Conservation (phyloP, 2,797 vertebrate genomes). For the Karalla daura region DNA sequence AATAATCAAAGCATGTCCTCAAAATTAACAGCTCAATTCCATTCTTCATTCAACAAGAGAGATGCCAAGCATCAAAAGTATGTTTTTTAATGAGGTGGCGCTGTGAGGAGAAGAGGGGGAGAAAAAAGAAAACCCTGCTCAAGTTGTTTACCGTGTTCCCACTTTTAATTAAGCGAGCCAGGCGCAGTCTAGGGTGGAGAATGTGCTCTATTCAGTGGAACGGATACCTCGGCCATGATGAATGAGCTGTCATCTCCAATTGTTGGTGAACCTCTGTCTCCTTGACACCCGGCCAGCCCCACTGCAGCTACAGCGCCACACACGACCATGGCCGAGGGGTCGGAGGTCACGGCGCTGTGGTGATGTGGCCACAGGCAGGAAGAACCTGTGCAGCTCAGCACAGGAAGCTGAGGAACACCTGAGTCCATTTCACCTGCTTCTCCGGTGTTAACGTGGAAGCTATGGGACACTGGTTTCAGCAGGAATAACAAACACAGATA, state of each 20-base stretch:
- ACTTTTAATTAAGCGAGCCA: conserved; percentile 73
- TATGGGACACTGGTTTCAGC: too few species aligned
- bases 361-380: conserved; percentile 23
- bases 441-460: too few species aligned
- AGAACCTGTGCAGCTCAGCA: too few species aligned
- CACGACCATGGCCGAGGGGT: conserved; percentile 39
- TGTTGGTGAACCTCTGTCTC: conserved; percentile 74
- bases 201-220: conserved; percentile 73
- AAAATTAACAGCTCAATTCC: conserved; percentile 47
- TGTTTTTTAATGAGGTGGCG: conserved; percentile 42
- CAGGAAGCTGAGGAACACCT: too few species aligned
- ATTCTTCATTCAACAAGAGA: conserved; percentile 29
- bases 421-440: too few species aligned
- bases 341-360: conserved; percentile 50
- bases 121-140: conserved; percentile 37
- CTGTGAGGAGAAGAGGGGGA: background rate
- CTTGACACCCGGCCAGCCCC: conserved; percentile 62
- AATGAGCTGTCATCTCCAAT: conserved; percentile 84
- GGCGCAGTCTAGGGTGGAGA: conserved; percentile 65
- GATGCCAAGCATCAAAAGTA: conserved; percentile 48
- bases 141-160: conserved; percentile 69
- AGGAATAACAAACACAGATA: too few species aligned
- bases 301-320: conserved; percentile 27
- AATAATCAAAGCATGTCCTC: conserved; percentile 48
- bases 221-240: conserved; percentile 76